These are phyloP conservation scores for Cydia pomonella DNA, from an alignment of 1,140 invertebrate genomes.

Conservation along the genomic window DNA sequence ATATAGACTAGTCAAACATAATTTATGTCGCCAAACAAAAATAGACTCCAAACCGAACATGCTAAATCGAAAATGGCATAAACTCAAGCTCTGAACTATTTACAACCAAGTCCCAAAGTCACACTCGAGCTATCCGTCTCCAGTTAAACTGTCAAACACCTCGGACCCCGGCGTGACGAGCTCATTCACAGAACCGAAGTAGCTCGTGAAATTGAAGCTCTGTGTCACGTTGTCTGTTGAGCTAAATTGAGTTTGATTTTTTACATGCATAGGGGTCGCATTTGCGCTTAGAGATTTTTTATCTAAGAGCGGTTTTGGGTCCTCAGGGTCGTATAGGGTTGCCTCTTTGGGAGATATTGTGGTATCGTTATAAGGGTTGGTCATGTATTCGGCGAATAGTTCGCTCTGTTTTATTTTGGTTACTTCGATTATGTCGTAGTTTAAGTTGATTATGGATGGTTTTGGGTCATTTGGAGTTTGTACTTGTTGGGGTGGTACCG, in stretches of 20 bases:
- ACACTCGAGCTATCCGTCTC: conserved; percentile 69
- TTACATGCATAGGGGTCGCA: conserved; percentile 67
- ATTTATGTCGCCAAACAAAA: neutral
- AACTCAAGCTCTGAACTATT: conserved; percentile 6
- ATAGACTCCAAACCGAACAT: neutral
- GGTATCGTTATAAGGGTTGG: conserved; percentile 79
- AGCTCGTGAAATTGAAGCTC: conserved; percentile 80
- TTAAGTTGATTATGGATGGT: conserved; percentile 40
- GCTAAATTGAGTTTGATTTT: conserved; percentile 65
- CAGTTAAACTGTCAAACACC: conserved; percentile 77
- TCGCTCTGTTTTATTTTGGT: conserved; percentile 63
- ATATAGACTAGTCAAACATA: neutral
- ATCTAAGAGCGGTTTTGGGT: conserved; percentile 38
- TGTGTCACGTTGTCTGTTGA: conserved; percentile 74
- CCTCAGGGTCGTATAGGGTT: conserved; percentile 59
- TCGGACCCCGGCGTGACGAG: conserved; percentile 81
- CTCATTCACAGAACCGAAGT: conserved; percentile 80
- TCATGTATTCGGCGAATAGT: conserved; percentile 80
- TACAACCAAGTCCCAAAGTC: conserved; percentile 66
- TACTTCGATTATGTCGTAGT: conserved; percentile 35
- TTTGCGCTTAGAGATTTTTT: conserved; percentile 73
- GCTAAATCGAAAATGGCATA: neutral
- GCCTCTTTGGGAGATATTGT: conserved; percentile 57
- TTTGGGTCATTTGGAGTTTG: conserved; percentile 38
- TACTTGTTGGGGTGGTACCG: neutral